Evolutionary conservation across 2,113 vertebrate genomes (phyloP).

Genomic region (Ardeotis arabs): DNA sequence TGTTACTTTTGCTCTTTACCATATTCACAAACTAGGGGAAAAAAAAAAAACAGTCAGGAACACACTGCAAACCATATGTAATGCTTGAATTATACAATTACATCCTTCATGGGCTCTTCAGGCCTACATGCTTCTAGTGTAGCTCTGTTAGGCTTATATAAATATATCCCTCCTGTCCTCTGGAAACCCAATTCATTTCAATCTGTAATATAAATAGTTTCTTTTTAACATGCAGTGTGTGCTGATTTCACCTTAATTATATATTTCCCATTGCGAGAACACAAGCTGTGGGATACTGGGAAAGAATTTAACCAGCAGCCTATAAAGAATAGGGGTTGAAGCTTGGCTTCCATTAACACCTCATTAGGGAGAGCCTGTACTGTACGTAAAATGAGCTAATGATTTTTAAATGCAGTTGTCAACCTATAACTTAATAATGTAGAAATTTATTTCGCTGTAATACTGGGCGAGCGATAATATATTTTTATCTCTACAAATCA

Average conservation of each 20-base stretch:
- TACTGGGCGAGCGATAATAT: background rate
- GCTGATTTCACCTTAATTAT: constrained; percentile 65
- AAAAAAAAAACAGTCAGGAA: background rate
- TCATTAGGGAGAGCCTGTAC: constrained; percentile 15
- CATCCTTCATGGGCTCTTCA: constrained; percentile 11
- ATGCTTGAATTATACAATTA: constrained; percentile 1
- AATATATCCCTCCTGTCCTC: constrained; percentile 23
- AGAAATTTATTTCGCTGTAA: background rate
- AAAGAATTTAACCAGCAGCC: constrained; percentile 50
- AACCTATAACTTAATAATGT: background rate
- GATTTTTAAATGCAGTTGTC: constrained; percentile 43
- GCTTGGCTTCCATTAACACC: constrained; percentile 47
- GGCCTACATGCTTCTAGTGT: background rate
- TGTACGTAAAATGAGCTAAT: constrained; percentile 18
- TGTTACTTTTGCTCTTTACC: background rate
- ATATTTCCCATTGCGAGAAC: constrained; percentile 19
- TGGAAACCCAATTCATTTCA: constrained; percentile 45
- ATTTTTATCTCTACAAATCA: background rate
- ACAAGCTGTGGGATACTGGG: constrained; percentile 15
- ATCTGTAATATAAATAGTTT: constrained; percentile 41
- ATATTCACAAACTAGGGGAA: background rate
- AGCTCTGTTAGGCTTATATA: constrained; percentile 12
- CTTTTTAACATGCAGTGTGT: constrained; percentile 18
- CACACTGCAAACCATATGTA: background rate
- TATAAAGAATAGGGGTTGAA: constrained; percentile 39